Conservation (phyloP, 2,113 vertebrate species). For the Arothron firmamentum region DNA sequence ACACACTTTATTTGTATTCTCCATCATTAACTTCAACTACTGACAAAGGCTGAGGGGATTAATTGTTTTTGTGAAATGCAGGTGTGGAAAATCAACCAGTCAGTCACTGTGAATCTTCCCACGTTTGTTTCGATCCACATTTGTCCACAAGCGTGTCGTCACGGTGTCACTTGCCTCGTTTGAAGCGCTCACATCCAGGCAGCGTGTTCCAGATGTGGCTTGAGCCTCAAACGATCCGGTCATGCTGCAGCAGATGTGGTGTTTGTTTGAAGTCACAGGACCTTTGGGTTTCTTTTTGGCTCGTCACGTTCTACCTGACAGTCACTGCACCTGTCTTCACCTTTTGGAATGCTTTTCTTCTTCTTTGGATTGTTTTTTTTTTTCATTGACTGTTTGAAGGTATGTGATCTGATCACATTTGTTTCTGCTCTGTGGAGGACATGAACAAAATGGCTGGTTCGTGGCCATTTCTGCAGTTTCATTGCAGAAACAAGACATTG, state of each 20-base stretch:
- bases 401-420: slow-evolving; percentile 47
- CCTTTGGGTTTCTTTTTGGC: slow-evolving; percentile 1
- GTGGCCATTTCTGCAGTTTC: slow-evolving; percentile 68
- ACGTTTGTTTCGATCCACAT: slow-evolving; percentile 3
- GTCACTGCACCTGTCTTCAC: slow-evolving; percentile 1
- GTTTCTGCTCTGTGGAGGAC: slow-evolving; percentile 41
- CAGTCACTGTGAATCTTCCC: background rate
- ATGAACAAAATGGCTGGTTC: slow-evolving; percentile 53
- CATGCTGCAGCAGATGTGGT: background rate
- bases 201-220: slow-evolving; percentile 16
- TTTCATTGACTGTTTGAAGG: slow-evolving; percentile 39
- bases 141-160: slow-evolving; percentile 10
- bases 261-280: slow-evolving; percentile 27
- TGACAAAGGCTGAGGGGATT: background rate
- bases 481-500: slow-evolving; percentile 61
- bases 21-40: slow-evolving; percentile 2
- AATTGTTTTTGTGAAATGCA: background rate
- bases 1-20: slow-evolving; percentile 17
- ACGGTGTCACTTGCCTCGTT: slow-evolving; percentile 30
- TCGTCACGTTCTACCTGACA: background rate
- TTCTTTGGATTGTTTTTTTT: slow-evolving; percentile 22
- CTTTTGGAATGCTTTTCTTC: slow-evolving; percentile 28
- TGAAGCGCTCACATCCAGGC: slow-evolving; percentile 1
- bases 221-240: slow-evolving; percentile 2
- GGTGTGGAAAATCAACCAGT: background rate